Evolutionary conservation across 2,888 invertebrate genomes (phyloP).

Genomic region (Dexiosoma caninum): DNA sequence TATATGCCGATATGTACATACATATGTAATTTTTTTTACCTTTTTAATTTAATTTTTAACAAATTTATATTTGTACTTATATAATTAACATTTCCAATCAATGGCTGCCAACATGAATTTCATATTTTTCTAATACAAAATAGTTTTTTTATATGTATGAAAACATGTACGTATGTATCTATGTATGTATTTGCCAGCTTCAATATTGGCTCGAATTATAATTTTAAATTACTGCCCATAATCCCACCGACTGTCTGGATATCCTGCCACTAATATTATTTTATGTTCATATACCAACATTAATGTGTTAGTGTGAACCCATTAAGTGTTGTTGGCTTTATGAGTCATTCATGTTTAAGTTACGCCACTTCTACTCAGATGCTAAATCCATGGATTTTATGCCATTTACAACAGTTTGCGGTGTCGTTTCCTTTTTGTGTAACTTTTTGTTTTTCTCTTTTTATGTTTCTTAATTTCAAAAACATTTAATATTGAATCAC

Average conservation of each 20-base stretch:
- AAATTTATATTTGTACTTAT: background rate
- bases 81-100: background rate
- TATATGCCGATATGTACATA: too few species aligned
- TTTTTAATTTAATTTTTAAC: too few species aligned
- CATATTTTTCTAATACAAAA: background rate
- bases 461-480: slow-evolving; percentile 14
- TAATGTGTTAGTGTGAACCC: background rate
- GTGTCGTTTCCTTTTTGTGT: slow-evolving; percentile 42
- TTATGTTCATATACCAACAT: background rate
- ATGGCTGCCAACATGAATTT: background rate
- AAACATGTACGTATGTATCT: too few species aligned
- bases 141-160: too few species aligned
- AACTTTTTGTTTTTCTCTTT: slow-evolving; percentile 10
- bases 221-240: slow-evolving; percentile 1
- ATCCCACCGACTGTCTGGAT: slow-evolving; percentile 30
- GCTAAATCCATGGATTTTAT: slow-evolving; percentile 16
- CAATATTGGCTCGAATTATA: background rate
- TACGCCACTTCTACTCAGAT: slow-evolving; percentile 17
- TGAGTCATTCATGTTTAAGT: slow-evolving; percentile 28
- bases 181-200: background rate
- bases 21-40: too few species aligned
- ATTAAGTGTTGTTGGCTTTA: background rate
- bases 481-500: slow-evolving; percentile 21
- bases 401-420: slow-evolving; percentile 24
- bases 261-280: slow-evolving; percentile 42